Conservation (phyloP, 1,140 invertebrate genomes). For the Nylanderia fulva region DNA sequence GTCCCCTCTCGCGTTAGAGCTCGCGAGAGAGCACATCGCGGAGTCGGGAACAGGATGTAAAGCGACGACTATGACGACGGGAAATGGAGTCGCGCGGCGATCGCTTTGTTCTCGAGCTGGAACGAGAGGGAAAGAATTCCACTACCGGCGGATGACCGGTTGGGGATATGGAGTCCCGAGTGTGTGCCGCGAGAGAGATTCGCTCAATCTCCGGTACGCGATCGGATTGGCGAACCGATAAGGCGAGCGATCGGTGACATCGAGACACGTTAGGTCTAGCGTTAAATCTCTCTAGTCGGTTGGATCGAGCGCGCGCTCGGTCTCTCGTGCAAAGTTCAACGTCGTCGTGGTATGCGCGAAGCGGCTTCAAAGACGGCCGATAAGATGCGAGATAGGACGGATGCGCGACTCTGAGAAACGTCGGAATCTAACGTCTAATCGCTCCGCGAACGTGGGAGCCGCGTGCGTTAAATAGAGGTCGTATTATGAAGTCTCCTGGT, state of each 20-base stretch:
- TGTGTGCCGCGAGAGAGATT: not conserved
- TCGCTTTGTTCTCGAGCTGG: constrained; percentile 6
- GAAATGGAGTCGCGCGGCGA: constrained; percentile 71
- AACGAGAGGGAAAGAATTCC: constrained; percentile 46
- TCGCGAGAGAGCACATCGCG: constrained; percentile 59
- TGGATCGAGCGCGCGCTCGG: constrained; percentile 39
- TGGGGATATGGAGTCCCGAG: not conserved
- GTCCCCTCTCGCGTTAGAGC: constrained; percentile 41
- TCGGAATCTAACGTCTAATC: constrained; percentile 60
- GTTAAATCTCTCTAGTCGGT: constrained; percentile 4
- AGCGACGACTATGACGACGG: constrained; percentile 73
- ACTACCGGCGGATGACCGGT: not conserved
- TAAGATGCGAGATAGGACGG: constrained; percentile 58
- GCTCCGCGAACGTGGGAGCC: constrained; percentile 45
- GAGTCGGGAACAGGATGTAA: constrained; percentile 73
- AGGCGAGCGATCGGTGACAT: constrained; percentile 53
- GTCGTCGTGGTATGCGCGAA: not conserved
- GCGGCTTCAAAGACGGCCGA: constrained; percentile 18
- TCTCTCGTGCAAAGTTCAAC: constrained; percentile 7
- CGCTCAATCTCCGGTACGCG: constrained; percentile 25
- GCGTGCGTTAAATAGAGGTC: constrained; percentile 5
- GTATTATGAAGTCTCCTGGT: not conserved
- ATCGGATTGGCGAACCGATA: not conserved
- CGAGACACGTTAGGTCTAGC: not conserved
- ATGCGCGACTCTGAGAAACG: constrained; percentile 64